phyloP scores from a whole-genome alignment of 2,888 invertebrate species.

The Hyles lineata region DNA sequence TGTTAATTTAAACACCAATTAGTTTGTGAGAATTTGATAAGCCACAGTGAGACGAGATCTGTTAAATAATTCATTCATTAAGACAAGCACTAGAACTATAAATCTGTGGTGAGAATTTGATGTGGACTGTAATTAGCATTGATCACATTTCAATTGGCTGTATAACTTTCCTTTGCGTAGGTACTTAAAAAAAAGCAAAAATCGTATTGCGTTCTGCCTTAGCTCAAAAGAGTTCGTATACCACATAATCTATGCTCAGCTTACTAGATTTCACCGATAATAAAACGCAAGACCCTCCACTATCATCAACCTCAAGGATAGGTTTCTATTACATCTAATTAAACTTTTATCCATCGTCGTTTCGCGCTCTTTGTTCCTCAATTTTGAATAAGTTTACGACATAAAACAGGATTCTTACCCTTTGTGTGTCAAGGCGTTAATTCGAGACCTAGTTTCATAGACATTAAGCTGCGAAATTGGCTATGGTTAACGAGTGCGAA shows the following conservation, averaged over 20 bases:
- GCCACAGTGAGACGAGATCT: too few species aligned
- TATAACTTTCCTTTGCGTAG: too few species aligned
- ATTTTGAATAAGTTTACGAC: slow-evolving; percentile 32
- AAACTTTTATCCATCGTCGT: slow-evolving; percentile 28
- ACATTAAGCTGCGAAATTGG: slow-evolving; percentile 7
- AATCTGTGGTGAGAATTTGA: too few species aligned
- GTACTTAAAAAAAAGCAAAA: too few species aligned
- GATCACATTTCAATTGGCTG: too few species aligned
- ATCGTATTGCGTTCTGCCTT: neutral
- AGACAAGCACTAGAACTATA: too few species aligned
- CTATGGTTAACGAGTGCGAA: neutral
- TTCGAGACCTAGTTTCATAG: slow-evolving; percentile 8
- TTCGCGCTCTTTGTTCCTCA: slow-evolving; percentile 31
- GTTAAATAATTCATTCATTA: too few species aligned
- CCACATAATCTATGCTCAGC: neutral
- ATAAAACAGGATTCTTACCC: slow-evolving; percentile 20
- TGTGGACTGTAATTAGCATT: too few species aligned
- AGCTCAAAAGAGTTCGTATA: neutral
- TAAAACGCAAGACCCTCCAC: neutral
- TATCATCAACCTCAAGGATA: slow-evolving; percentile 1
- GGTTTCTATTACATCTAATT: slow-evolving; percentile 30
- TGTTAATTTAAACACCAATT: too few species aligned
- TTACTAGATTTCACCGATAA: neutral
- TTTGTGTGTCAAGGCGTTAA: slow-evolving; percentile 17
- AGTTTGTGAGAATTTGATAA: too few species aligned